A percentile compares a stretch with the other conserved stretches of the same genome.
These are phyloP conservation scores for Onychomys leucogaster DNA, from an alignment of 2,797 vertebrate species.

Conservation along the genomic window DNA sequence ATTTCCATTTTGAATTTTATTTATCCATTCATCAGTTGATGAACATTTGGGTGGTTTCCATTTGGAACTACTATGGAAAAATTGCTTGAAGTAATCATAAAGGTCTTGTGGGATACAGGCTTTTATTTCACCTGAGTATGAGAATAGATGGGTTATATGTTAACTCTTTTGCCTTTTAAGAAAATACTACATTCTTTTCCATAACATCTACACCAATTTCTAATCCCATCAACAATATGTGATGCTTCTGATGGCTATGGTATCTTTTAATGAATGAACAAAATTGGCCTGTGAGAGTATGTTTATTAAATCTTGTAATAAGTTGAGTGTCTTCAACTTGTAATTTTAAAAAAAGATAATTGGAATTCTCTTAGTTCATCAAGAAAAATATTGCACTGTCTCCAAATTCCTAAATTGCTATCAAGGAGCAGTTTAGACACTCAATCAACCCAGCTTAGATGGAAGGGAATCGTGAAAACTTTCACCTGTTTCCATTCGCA, in stretches of 20 bases:
- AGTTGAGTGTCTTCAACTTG: conserved; percentile 40
- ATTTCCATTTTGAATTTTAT: neutral
- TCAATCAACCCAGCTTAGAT: conserved; percentile 36
- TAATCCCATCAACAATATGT: neutral
- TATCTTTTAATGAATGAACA: conserved; percentile 27
- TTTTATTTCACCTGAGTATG: conserved; percentile 23
- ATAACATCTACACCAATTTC: conserved; percentile 9
- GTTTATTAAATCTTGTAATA: conserved; percentile 65
- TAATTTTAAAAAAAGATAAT: neutral
- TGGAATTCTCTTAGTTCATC: conserved; percentile 63
- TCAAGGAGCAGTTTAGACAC: conserved; percentile 41
- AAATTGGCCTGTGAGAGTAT: conserved; percentile 42
- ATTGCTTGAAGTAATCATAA: neutral
- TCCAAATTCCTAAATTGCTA: conserved; percentile 18
- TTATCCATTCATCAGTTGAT: neutral
- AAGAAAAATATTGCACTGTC: conserved; percentile 28
- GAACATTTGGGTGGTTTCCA: neutral
- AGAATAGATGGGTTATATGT: neutral
- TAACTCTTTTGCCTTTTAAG: neutral
- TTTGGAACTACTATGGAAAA: neutral
- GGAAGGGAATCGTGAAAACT: neutral
- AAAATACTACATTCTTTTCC: conserved; percentile 19
- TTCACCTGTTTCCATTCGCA: conserved; percentile 64
- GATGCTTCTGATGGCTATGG: neutral
- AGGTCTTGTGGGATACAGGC: neutral